These are phyloP conservation scores for Bombus cullumanus DNA, from an alignment of 1,140 invertebrate species.

Conservation along the genomic window DNA sequence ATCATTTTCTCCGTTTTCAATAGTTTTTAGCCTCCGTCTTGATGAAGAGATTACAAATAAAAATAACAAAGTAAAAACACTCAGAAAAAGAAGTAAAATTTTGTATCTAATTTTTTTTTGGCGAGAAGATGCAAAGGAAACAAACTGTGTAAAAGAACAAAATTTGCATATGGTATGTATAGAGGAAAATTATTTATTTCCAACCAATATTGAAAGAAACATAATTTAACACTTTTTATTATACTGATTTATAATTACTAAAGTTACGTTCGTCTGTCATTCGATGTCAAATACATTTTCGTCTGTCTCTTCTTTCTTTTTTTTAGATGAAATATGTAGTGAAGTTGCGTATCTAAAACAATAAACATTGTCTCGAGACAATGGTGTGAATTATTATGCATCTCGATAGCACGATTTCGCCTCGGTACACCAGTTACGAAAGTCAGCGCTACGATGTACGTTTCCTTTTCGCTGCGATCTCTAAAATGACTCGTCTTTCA, in stretches of 20 bases:
- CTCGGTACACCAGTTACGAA: slow-evolving; percentile 51
- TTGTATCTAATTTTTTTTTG: neutral
- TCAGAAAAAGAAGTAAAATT: neutral
- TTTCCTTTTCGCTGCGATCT: slow-evolving; percentile 47
- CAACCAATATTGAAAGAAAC: neutral
- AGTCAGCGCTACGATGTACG: slow-evolving; percentile 35
- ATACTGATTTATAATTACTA: neutral
- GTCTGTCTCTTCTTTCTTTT: neutral
- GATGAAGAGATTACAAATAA: neutral
- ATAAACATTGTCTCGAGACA: slow-evolving; percentile 73
- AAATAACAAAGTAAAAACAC: neutral
- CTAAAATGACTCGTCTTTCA: slow-evolving; percentile 29
- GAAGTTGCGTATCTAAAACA: slow-evolving; percentile 56
- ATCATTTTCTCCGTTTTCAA: neutral
- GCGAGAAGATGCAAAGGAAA: neutral
- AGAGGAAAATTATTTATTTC: neutral
- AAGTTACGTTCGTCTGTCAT: neutral
- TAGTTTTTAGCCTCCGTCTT: neutral
- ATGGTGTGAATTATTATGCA: slow-evolving; percentile 70
- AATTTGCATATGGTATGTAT: too few species aligned
- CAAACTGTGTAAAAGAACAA: too few species aligned
- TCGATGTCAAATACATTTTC: neutral
- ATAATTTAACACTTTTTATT: neutral
- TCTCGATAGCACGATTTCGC: slow-evolving; percentile 62
- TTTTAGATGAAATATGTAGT: slow-evolving; percentile 30